Base-by-base conservation (phyloP, 2,888 invertebrate genomes). In the Sturmia bella region DNA sequence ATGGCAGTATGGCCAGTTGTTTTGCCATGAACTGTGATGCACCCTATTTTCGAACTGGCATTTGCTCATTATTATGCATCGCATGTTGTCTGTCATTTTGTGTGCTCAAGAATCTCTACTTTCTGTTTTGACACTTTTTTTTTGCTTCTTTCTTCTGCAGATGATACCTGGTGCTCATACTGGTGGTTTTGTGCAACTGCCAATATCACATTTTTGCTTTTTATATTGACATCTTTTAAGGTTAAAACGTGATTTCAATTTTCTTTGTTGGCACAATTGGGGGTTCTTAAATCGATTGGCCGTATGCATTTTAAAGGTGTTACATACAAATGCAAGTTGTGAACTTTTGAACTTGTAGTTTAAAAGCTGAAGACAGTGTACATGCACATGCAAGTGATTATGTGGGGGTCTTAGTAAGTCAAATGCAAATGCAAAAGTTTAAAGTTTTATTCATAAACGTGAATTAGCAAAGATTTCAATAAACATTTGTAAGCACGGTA, bases 211-310 rank as follows among this genome's bases (percentile, higher is more conserved):
- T 50, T 37, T 15, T 50, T 6, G 19, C 32, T 41, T 45, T 27
- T 54, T 48, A 48, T 37, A 57, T 70, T 63, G 63, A 77, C 56
- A 63, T 63, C 70, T 77, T 41, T 19, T 70, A 64, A 77, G 77
- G 77, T 77, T 70, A 70, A 57, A 70, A 77, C 70, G 77, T 77
- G 77, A 70, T 77, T 64, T 77, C n/a, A 75, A 41, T 66, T 66
- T 50, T 15, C 15, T 56, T 68, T 54, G 41, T 43, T 48, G 48
- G 21, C 32, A 57, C 48, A 52, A 59, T 63, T 64, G 43, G 54
- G 9, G 54, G 15, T 13, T 15, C 11, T n/a, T 2, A 11, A 21
- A 11, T 11, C 21, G 5, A 50, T 11, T 21, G 5, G 15, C 11
- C 21, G 2, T 50, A 13, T 13, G 12, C 12, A 24, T 32, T 32